Percentiles rank a stretch among this genome's conserved stretches.
Evolutionary conservation across 2,797 vertebrate genomes (phyloP).

Genomic region (Rallus crepitans): DNA sequence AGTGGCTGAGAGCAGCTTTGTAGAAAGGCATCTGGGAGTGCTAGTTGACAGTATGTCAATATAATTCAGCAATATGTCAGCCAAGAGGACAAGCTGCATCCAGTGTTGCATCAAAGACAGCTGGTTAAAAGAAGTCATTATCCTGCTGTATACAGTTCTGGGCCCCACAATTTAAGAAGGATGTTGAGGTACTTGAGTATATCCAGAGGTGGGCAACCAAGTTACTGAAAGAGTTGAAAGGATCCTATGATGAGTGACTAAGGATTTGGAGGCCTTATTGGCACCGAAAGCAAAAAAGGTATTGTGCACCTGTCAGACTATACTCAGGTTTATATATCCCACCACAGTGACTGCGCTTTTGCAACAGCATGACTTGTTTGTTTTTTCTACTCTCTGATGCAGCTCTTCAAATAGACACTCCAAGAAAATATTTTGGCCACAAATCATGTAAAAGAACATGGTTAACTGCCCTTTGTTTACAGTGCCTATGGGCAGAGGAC

Average conservation of each 20-base stretch:
- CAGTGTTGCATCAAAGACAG: background rate
- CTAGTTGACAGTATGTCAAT: background rate
- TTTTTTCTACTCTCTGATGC: conserved; percentile 15
- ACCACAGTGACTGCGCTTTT: background rate
- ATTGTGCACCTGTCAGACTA: background rate
- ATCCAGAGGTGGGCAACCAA: background rate
- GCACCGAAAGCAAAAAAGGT: background rate
- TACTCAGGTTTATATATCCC: background rate
- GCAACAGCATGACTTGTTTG: background rate
- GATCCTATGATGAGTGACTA: background rate
- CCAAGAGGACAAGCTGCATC: background rate
- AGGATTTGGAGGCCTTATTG: background rate
- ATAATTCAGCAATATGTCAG: background rate
- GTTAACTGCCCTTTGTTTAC: background rate
- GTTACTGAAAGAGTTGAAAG: background rate
- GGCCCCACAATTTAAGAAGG: background rate
- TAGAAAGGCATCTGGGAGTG: background rate
- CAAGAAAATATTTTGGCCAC: background rate
- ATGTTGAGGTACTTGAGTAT: background rate
- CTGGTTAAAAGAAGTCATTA: background rate
- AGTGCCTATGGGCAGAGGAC: background rate
- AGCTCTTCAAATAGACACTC: background rate
- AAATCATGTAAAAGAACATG: background rate
- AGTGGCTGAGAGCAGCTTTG: background rate
- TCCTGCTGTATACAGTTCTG: background rate